A percentile compares a stretch with the other conserved stretches of the same genome.
Evolutionary conservation across 2,797 vertebrate species (phyloP).

Genomic region (Helicolenus hilgendorfi): DNA sequence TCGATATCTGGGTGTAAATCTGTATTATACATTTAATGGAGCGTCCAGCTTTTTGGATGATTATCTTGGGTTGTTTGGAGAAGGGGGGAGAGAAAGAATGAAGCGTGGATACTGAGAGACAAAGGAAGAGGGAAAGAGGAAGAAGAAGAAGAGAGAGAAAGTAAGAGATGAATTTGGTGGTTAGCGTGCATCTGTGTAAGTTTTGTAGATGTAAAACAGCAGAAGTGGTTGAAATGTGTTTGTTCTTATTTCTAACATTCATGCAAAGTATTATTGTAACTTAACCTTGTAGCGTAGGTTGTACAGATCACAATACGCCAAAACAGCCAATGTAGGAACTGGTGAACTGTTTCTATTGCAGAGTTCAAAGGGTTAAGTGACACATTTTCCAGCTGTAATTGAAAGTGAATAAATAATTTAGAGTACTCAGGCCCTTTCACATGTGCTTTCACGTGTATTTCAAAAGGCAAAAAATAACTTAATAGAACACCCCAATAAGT

Average conservation of each 20-base stretch:
- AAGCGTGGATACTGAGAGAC: neutral
- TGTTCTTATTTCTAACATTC: neutral
- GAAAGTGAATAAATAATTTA: neutral
- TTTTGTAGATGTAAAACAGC: neutral
- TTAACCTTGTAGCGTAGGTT: neutral
- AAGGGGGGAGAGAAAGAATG: neutral
- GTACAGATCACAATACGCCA: no score
- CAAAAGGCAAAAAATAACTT: neutral
- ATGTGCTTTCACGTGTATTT: neutral
- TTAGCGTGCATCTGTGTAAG: neutral
- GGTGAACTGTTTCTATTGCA: neutral
- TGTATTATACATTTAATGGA: slow-evolving; percentile 55
- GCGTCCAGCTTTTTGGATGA: slow-evolving; percentile 54
- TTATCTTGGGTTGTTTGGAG: slow-evolving; percentile 52
- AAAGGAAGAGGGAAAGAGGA: no score
- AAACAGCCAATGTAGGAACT: no score
- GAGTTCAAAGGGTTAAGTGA: neutral
- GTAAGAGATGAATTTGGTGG: neutral
- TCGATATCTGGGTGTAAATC: slow-evolving; percentile 40
- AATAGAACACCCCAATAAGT: neutral
- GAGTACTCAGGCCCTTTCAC: neutral
- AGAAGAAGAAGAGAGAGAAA: no score
- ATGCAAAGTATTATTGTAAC: neutral
- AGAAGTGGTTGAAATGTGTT: neutral
- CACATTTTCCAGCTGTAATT: neutral